Conservation (phyloP, 2,113 vertebrate species). For the Nesoenas mayeri region DNA sequence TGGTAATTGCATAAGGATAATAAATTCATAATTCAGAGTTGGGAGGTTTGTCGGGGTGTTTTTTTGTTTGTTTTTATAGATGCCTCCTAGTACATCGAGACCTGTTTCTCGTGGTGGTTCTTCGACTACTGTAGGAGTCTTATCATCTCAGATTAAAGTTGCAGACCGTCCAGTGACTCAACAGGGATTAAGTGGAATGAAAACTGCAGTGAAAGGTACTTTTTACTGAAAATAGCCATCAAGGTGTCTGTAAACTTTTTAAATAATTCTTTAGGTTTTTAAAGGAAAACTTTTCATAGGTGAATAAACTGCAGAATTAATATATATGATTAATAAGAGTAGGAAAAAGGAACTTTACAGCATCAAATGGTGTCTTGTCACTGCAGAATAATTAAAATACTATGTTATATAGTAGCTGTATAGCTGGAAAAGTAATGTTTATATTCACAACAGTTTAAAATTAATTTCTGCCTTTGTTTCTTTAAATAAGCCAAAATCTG, state of each 20-base stretch:
- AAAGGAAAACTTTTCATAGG: neutral
- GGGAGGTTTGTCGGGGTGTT: neutral
- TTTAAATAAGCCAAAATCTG: neutral
- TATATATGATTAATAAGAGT: neutral
- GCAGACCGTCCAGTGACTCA: constrained; percentile 95
- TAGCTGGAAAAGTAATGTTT: neutral
- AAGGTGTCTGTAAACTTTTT: neutral
- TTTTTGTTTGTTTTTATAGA: constrained; percentile 65
- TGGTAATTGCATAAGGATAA: neutral
- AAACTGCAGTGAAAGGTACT: constrained; percentile 91
- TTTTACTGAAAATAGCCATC: neutral
- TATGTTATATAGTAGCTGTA: neutral
- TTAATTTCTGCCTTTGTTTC: neutral
- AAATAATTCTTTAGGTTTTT: neutral
- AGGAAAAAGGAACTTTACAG: neutral
- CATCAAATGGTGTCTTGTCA: neutral
- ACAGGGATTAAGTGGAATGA: constrained; percentile 97
- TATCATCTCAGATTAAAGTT: constrained; percentile 93
- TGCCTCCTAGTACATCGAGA: constrained; percentile 85
- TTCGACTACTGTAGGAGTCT: constrained; percentile 75
- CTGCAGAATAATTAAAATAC: neutral
- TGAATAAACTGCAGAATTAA: neutral
- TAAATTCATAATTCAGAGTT: neutral
- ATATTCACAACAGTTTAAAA: neutral
- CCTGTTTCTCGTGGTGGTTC: constrained; percentile 79